Evolutionary conservation across 1,140 invertebrate species (phyloP).

Genomic region (Meloidogyne chitwoodi): DNA sequence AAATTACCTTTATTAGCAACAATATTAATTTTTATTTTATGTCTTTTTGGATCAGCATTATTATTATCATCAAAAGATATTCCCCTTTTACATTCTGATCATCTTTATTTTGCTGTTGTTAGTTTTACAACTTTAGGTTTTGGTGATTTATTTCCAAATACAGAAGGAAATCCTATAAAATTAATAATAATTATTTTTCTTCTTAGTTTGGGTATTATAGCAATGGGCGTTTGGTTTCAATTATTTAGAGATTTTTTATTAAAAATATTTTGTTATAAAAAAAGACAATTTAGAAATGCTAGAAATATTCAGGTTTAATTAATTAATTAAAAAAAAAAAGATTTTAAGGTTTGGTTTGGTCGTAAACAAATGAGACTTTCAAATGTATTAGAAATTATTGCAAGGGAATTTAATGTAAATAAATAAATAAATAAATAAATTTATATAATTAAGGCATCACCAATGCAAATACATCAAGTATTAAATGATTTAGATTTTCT

Average conservation of each 20-base stretch:
- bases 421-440: background rate
- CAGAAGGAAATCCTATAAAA: background rate
- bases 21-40: background rate
- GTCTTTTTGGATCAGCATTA: background rate
- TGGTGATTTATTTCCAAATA: constrained; percentile 7
- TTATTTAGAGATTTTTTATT: background rate
- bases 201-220: constrained; percentile 12
- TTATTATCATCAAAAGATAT: background rate
- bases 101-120: constrained; percentile 6
- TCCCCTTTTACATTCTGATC: background rate
- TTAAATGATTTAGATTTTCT: constrained; percentile 17
- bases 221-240: constrained; percentile 11
- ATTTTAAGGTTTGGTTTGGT: background rate
- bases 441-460: constrained; percentile 11
- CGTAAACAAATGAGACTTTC: constrained; percentile 14
- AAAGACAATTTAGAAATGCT: constrained; percentile 4
- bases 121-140: constrained; percentile 16
- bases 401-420: constrained; percentile 11
- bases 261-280: constrained; percentile 1
- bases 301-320: constrained; percentile 3
- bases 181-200: constrained; percentile 1
- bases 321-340: background rate
- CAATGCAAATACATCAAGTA: constrained; percentile 15
- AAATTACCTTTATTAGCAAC: background rate
- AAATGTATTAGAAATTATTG: constrained; percentile 15